phyloP scores from a whole-genome alignment of 2,113 vertebrate species.

The Grallaria varia region DNA sequence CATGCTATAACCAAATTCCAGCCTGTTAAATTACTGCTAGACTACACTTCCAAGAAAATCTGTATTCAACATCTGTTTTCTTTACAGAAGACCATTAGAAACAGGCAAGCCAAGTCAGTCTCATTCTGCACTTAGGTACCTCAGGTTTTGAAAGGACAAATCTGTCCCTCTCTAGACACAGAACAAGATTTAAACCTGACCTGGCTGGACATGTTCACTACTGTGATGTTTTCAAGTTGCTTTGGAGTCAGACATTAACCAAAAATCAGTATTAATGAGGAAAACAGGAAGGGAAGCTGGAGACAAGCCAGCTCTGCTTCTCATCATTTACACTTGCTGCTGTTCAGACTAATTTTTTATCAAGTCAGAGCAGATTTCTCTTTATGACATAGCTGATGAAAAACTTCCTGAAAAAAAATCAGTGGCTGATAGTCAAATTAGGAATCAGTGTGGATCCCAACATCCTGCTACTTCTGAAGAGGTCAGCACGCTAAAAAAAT shows the following conservation, averaged over 20 bases:
- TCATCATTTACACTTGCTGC: constrained; percentile 38
- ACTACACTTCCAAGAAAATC: constrained; percentile 41
- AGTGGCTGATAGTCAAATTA: neutral
- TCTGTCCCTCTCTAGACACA: neutral
- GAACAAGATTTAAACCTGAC: constrained; percentile 6
- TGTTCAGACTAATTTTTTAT: constrained; percentile 35
- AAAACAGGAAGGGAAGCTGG: constrained; percentile 55
- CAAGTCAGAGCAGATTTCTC: constrained; percentile 30
- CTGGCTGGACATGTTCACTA: constrained; percentile 1
- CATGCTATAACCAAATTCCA: constrained; percentile 31
- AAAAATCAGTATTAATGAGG: constrained; percentile 38
- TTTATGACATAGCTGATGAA: neutral
- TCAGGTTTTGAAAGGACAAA: constrained; percentile 43
- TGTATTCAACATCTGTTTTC: constrained; percentile 51
- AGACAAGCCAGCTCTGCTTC: constrained; percentile 30
- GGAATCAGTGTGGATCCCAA: neutral
- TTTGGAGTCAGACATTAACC: constrained; percentile 29
- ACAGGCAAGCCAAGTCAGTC: constrained; percentile 1
- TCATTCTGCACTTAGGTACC: constrained; percentile 26
- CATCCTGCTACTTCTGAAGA: constrained; percentile 10
- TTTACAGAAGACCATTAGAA: constrained; percentile 10
- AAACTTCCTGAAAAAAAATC: neutral
- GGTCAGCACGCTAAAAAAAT: neutral
- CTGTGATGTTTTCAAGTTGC: constrained; percentile 14
- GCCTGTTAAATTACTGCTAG: constrained; percentile 39